Percentiles rank a stretch among this genome's conserved stretches.
phyloP scores from a whole-genome alignment of 30 jellyfish, hydroid and myxozoan genomes.

The Turritopsis dohrnii region DNA sequence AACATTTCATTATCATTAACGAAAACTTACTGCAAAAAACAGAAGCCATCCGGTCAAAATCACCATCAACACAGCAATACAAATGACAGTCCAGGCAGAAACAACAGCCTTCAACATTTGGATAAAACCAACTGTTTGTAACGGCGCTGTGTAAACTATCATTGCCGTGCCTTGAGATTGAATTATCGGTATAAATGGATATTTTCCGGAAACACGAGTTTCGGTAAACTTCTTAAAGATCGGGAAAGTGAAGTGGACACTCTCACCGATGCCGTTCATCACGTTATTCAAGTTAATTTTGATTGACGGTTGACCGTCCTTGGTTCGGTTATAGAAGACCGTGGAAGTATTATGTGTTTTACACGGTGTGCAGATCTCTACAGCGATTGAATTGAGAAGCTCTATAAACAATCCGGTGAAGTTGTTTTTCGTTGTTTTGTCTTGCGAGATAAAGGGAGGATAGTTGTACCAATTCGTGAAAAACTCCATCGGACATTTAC shows the following conservation, averaged over 20 bases:
- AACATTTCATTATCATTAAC: neutral
- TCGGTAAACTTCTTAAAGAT: neutral
- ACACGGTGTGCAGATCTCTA: neutral
- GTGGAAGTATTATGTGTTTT: neutral
- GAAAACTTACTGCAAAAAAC: neutral
- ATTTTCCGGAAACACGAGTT: neutral
- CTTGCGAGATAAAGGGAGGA: neutral
- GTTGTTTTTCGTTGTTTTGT: neutral
- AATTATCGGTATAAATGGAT: neutral
- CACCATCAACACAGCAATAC: neutral
- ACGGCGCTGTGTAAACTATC: neutral
- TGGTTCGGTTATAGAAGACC: neutral
- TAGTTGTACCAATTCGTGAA: neutral
- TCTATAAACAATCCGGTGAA: neutral
- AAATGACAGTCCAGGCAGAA: conserved; percentile 1
- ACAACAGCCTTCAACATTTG: neutral
- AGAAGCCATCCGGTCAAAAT: conserved; percentile 3
- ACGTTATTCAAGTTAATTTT: neutral
- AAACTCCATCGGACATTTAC: neutral
- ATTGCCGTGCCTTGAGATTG: conserved; percentile 5
- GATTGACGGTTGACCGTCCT: neutral
- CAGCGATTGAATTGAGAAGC: neutral
- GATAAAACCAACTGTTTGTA: neutral
- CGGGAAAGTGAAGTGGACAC: neutral
- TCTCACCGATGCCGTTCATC: neutral